Evolutionary conservation across 2,888 invertebrate genomes (phyloP).

Genomic region (Aspidiotus destructor): DNA sequence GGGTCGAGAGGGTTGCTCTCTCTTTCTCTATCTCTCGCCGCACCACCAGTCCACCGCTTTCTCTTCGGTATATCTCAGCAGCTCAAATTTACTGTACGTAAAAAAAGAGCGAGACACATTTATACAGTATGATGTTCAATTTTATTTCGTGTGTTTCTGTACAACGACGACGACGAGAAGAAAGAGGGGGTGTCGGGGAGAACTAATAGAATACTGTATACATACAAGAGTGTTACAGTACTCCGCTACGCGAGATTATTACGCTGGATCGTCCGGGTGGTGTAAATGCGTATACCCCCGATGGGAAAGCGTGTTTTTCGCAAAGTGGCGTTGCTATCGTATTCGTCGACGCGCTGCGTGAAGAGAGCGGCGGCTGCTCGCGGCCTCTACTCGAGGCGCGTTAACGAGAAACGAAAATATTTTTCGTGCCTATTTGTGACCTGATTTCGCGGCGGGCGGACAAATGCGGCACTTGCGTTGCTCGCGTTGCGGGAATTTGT

Average conservation of each 20-base stretch:
- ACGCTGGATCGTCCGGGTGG: not conserved
- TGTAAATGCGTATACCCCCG: not conserved
- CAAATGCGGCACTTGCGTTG: too few relatives aligned
- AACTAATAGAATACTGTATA: not conserved
- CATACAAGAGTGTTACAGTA: too few relatives aligned
- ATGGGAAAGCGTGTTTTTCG: not conserved
- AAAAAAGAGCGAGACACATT: not conserved
- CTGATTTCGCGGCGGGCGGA: too few relatives aligned
- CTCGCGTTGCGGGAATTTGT: too few relatives aligned
- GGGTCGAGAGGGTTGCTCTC: constrained; percentile 19
- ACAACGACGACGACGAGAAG: not conserved
- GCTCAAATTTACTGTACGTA: not conserved
- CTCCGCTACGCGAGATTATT: not conserved
- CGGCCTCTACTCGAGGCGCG: too few relatives aligned
- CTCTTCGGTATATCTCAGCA: constrained; percentile 13
- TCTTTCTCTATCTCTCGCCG: too few relatives aligned
- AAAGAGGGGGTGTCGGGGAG: not conserved
- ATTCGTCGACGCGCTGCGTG: too few relatives aligned
- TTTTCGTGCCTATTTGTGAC: too few relatives aligned
- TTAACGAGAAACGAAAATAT: too few relatives aligned
- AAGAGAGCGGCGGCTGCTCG: too few relatives aligned
- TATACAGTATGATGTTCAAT: constrained; percentile 5
- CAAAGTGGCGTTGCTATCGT: too few relatives aligned
- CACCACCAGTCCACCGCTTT: not conserved
- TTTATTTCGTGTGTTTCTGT: not conserved